Percentiles rank a stretch among this genome's conserved stretches.
Conservation (phyloP, 2,113 vertebrate species). For the Rhabdomys dilectus region DNA sequence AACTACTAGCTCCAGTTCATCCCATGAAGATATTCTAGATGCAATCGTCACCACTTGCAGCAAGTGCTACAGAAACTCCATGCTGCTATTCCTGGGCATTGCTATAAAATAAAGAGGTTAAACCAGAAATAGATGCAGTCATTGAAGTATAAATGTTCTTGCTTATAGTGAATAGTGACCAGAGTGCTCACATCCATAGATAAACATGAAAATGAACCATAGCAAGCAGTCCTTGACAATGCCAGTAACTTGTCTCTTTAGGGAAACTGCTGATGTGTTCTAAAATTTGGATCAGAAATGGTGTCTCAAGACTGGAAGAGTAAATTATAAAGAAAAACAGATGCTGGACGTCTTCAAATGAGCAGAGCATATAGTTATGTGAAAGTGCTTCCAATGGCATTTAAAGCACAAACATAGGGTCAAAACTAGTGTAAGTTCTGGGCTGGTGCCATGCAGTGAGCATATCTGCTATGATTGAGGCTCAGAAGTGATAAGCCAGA, state of each 20-base stretch:
- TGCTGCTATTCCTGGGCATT: accelerated
- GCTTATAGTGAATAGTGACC: accelerated
- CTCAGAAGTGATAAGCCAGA: accelerated
- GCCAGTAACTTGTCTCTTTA: background rate
- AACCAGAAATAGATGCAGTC: background rate
- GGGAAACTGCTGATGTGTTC: accelerated
- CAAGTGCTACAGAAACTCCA: accelerated
- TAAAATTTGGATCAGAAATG: background rate
- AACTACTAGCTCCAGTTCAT: accelerated
- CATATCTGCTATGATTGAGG: too few species aligned
- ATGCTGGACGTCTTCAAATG: accelerated
- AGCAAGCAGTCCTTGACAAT: background rate
- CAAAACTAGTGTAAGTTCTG: accelerated
- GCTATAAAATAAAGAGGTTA: background rate
- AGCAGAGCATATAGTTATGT: background rate
- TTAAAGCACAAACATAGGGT: too few species aligned
- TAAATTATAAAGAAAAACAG: background rate
- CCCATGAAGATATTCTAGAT: accelerated
- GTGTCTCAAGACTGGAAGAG: too few species aligned
- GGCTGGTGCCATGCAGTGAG: accelerated
- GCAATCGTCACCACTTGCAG: accelerated
- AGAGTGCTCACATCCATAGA: accelerated
- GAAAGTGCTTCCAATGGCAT: accelerated
- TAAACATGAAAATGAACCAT: too few species aligned
- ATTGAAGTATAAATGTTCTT: accelerated